Evolutionary conservation across 2,113 vertebrate genomes (phyloP).

Genomic region (Seriola aureovittata): DNA sequence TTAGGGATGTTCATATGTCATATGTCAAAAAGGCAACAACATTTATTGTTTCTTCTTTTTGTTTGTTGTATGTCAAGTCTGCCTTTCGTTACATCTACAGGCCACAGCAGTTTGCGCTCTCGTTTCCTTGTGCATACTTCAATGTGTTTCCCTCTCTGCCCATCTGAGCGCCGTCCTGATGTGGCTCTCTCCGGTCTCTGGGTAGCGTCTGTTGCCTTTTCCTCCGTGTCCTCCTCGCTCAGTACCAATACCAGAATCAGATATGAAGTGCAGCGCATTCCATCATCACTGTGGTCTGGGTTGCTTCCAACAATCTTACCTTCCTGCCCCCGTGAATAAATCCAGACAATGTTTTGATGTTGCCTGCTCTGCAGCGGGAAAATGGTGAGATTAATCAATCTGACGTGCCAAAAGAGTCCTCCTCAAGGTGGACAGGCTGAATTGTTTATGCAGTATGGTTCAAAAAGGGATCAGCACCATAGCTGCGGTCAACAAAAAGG

Average conservation of each 20-base stretch:
- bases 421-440: constrained; percentile 6
- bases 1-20: not conserved
- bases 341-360: constrained; percentile 53
- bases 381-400: constrained; percentile 49
- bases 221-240: constrained; percentile 19
- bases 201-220: constrained; percentile 30
- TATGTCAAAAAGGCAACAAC: not conserved
- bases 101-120: not conserved
- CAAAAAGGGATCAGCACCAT: constrained; percentile 29
- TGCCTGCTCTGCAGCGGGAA: constrained; percentile 27
- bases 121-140: constrained; percentile 19
- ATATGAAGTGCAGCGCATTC: constrained; percentile 64
- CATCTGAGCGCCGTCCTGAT: not conserved
- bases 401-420: constrained; percentile 31
- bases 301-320: constrained; percentile 52
- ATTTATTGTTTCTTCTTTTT: not conserved
- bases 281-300: constrained; percentile 43
- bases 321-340: constrained; percentile 60
- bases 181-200: constrained; percentile 32
- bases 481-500: constrained; percentile 12
- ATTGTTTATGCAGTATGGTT: constrained; percentile 24
- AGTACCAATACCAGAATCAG: constrained; percentile 42
- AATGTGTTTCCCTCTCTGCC: constrained; percentile 9
- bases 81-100: not conserved
- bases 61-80: not conserved